Evolutionary conservation across 2,113 vertebrate species (phyloP).

Genomic region (Chaenogobius annularis): DNA sequence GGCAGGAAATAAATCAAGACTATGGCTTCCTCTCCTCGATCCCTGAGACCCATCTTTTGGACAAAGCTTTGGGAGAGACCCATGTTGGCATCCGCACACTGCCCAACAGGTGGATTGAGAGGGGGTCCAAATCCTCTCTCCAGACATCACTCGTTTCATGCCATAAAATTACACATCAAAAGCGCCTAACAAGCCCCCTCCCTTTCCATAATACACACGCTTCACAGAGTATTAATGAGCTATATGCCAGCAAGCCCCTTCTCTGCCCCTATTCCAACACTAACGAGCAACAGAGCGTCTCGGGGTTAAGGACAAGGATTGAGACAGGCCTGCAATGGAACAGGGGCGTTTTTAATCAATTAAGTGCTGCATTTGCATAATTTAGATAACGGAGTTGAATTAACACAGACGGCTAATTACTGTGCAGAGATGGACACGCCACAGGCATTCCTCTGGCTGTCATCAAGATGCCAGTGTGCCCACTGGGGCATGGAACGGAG

Average conservation of each 20-base stretch:
- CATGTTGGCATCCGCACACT: conserved; percentile 53
- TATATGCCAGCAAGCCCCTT: conserved; percentile 54
- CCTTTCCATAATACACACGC: conserved; percentile 41
- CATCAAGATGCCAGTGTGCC: conserved; percentile 58
- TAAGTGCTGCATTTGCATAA: conserved; percentile 78
- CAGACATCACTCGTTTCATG: conserved; percentile 69
- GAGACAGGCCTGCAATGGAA: conserved; percentile 61
- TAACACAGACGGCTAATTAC: conserved; percentile 78
- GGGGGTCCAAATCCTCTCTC: conserved; percentile 57
- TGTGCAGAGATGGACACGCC: conserved; percentile 42
- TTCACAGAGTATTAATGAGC: conserved; percentile 74
- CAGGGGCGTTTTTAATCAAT: conserved; percentile 74
- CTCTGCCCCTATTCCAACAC: conserved; percentile 39
- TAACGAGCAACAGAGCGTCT: conserved; percentile 76
- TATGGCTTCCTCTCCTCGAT: conserved; percentile 34
- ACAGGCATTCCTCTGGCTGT: conserved; percentile 49
- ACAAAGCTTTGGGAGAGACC: conserved; percentile 37
- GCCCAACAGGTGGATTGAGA: conserved; percentile 68
- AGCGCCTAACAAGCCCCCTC: conserved; percentile 69
- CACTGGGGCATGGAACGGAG: conserved; percentile 68
- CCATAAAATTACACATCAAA: conserved; percentile 77
- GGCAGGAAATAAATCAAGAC: conserved; percentile 28
- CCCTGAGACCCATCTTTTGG: conserved; percentile 2
- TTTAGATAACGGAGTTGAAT: conserved; percentile 77
- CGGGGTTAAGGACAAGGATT: conserved; percentile 71